Conservation (phyloP, 2,797 vertebrate genomes). For the Anas bahamensis region DNA sequence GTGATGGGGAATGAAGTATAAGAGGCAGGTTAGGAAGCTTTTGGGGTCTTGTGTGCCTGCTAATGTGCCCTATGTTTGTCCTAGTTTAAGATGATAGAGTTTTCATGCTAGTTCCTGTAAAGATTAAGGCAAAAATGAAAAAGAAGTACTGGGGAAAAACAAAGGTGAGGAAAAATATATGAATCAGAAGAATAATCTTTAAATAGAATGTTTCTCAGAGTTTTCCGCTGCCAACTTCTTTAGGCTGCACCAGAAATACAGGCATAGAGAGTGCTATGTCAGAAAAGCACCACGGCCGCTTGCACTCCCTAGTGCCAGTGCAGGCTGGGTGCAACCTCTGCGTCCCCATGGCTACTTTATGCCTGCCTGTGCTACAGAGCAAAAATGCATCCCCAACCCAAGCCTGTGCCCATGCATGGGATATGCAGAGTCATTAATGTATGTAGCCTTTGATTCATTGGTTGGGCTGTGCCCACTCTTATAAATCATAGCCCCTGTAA, state of each 20-base stretch:
- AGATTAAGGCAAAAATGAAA: not conserved
- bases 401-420: not conserved
- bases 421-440: not conserved
- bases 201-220: not conserved
- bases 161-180: not conserved
- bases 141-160: not conserved
- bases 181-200: not conserved
- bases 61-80: not conserved
- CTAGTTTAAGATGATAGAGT: not conserved
- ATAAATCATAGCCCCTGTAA: not conserved
- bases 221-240: not conserved
- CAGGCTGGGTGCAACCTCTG: not conserved
- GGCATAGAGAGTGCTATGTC: not conserved
- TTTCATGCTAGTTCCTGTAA: not conserved
- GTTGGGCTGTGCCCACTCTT: not conserved
- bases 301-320: fast-evolving
- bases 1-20: not conserved
- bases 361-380: not conserved
- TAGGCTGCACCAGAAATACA: not conserved
- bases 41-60: not conserved
- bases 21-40: not conserved
- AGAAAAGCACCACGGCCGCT: not conserved
- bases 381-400: not conserved
- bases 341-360: not conserved
- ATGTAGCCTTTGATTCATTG: not conserved